Conservation (phyloP, 2,888 invertebrate species). For the Melanophora roralis region DNA sequence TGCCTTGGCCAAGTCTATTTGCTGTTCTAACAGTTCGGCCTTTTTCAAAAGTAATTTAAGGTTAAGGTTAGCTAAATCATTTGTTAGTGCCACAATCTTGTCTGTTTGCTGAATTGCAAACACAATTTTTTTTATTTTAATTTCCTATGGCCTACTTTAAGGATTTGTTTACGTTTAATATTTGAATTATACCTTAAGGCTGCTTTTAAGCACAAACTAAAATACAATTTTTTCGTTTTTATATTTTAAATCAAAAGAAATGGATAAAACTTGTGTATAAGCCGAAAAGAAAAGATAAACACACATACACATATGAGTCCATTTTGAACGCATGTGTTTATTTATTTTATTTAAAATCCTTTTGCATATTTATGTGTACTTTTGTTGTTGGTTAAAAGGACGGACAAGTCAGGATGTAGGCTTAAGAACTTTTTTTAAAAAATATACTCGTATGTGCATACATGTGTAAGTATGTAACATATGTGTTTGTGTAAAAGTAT, state of each 20-base stretch:
- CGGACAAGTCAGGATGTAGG: neutral
- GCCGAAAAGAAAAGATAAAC: too few species aligned
- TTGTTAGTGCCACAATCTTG: too few species aligned
- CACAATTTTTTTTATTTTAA: neutral
- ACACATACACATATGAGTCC: slow-evolving; percentile 51
- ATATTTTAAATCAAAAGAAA: too few species aligned
- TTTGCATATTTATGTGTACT: slow-evolving; percentile 45
- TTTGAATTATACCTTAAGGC: neutral
- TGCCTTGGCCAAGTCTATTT: too few species aligned
- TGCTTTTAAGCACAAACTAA: neutral
- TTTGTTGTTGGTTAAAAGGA: neutral
- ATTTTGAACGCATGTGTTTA: slow-evolving; percentile 53
- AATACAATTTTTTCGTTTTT: neutral
- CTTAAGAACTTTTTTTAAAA: neutral
- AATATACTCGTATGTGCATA: neutral
- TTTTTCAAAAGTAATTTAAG: too few species aligned
- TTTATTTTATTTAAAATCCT: slow-evolving; percentile 54
- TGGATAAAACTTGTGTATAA: neutral
- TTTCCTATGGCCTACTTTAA: neutral
- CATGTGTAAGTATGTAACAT: neutral
- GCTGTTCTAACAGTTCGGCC: too few species aligned
- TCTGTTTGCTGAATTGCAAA: too few species aligned
- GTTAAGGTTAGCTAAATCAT: too few species aligned
- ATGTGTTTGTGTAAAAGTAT: neutral
- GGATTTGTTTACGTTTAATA: neutral